Percentiles rank a stretch among this genome's conserved stretches.
phyloP scores from a whole-genome alignment of 2,113 vertebrate species.

The Pseudois nayaur region DNA sequence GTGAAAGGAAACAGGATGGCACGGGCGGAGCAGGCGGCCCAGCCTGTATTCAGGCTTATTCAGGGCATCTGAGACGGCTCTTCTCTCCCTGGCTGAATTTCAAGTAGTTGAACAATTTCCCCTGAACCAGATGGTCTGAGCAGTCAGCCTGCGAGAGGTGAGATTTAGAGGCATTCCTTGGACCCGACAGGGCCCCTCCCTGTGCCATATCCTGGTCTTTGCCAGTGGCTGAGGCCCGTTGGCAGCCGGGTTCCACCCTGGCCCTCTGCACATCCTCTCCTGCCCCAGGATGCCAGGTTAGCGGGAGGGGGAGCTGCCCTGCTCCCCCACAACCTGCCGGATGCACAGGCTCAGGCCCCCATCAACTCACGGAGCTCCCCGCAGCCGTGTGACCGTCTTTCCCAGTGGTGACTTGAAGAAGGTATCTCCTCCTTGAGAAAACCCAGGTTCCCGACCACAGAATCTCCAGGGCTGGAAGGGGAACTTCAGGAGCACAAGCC shows the following conservation, averaged over 20 bases:
- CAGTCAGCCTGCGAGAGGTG: not conserved
- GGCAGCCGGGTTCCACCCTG: not conserved
- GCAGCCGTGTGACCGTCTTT: not conserved
- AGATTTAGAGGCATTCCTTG: not conserved
- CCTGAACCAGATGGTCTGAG: not conserved
- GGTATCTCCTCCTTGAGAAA: not conserved
- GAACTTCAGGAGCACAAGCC: not conserved
- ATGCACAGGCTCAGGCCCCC: not conserved
- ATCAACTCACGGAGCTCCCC: not conserved
- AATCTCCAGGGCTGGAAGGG: not conserved
- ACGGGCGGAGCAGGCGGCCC: not conserved
- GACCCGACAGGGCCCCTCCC: not conserved
- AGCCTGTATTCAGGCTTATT: not conserved
- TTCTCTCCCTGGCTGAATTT: not conserved
- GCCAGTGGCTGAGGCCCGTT: not conserved
- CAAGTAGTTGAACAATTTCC: constrained; percentile 23
- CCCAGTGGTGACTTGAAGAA: not conserved
- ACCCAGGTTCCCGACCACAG: constrained; percentile 32
- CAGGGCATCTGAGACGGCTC: not conserved
- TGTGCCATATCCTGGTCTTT: not conserved
- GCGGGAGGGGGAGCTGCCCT: not conserved
- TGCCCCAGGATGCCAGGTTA: not conserved
- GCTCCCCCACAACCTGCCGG: not conserved
- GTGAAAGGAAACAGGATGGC: not conserved
- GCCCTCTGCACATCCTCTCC: not conserved